Percentiles rank a stretch among this genome's conserved stretches.
Conservation (phyloP, 1,140 invertebrate genomes). For the Steinernema feltiae region DNA sequence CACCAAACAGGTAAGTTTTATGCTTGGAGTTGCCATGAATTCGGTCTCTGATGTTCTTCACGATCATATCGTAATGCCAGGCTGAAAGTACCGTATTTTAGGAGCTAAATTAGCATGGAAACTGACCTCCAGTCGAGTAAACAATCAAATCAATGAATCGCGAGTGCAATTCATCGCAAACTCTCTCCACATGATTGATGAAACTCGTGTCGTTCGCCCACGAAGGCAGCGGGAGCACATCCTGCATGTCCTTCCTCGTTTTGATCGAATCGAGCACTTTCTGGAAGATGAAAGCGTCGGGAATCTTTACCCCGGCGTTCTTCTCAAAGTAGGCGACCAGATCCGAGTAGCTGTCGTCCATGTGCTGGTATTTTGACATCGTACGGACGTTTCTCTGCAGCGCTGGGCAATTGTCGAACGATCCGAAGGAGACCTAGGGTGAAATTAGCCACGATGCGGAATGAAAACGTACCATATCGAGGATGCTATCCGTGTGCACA, state of each 20-base stretch:
- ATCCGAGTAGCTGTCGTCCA: background rate
- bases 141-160: background rate
- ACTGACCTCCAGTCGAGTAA: background rate
- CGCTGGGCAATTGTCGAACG: background rate
- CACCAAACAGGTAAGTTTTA: background rate
- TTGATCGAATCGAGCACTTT: background rate
- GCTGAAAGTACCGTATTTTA: background rate
- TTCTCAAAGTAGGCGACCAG: background rate
- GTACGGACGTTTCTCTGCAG: background rate
- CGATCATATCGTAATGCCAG: background rate
- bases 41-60: background rate
- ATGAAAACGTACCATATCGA: background rate
- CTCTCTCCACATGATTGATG: background rate
- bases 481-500: background rate
- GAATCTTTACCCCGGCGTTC: background rate
- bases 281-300: background rate
- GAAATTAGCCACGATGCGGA: background rate
- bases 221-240: background rate
- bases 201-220: background rate
- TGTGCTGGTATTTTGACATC: background rate
- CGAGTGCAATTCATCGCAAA: background rate
- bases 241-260: background rate
- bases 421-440: background rate
- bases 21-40: background rate
- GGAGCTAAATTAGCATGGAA: background rate